Evolutionary conservation across 2,113 vertebrate genomes (phyloP), one percentile per base, ranked within the genome.

Genomic region (Halichoeres trimaculatus): DNA sequence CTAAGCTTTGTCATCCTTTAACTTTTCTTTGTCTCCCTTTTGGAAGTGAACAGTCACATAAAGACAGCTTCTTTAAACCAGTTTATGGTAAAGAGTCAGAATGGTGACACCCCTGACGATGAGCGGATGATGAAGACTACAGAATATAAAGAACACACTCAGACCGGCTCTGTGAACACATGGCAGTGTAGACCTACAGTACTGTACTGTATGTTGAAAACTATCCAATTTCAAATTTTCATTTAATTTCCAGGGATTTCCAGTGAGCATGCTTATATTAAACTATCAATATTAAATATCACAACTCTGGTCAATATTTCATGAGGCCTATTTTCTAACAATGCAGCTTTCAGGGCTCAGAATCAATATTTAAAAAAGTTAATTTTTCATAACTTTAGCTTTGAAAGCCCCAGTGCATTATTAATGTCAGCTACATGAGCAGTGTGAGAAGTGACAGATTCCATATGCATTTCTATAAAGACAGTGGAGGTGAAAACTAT

Each of bases 301-400:
- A 85, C 81, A 78, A 83, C 62, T 78, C 30, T 5, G 13, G 54
- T 91, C 58, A 85, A 92, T 94, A 85, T 85, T 93, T 84, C 41
- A 93, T 84, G 86, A 91, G 82, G 80, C 85, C 88, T 81, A 84
- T 91, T 89, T 92, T 90, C 81, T 72, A 83, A 92, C 86, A 87
- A 88, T 89, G 76, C 80, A 71, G 76, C 84, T 90, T 86, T 78
- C 78, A 87, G 80, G 86, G 82, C 74, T 71, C 24, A 12, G 78
- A 88, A 93, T 91, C 84, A 93, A 93, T 93, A 90, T 92, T 93
- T 92, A n/a, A 74, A 63, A 83, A 78, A 77, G 67, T 86, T 23
- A 68, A 86, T 91, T 80, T 94, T 93, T 91, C 65, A 92, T 91
- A 78, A 59, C 78, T 80, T 85, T 75, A 54, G 75, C 80, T 85